These are phyloP conservation scores for Ceraclea dissimilis DNA, from an alignment of 2,888 invertebrate species.

Conservation along the genomic window DNA sequence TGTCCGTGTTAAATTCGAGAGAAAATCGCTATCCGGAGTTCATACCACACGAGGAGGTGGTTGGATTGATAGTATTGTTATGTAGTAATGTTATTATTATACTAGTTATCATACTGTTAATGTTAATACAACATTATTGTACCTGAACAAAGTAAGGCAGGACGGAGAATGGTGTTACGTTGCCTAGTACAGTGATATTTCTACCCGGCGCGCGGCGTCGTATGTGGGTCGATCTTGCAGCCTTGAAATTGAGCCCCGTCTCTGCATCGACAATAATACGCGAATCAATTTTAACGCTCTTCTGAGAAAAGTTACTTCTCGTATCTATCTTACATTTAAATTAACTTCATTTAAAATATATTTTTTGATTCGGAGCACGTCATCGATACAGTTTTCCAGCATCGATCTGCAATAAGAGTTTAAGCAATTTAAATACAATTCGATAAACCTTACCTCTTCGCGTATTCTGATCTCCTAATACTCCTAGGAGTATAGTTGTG, in stretches of 20 bases:
- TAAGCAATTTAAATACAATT: not conserved
- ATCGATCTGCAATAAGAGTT: not conserved
- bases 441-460: slow-evolving; percentile 19
- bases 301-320: not conserved
- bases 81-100: slow-evolving; percentile 14
- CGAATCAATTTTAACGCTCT: not conserved
- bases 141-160: slow-evolving; percentile 24
- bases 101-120: not conserved
- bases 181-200: slow-evolving; percentile 23
- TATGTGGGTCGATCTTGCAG: slow-evolving; percentile 23
- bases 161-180: slow-evolving; percentile 23
- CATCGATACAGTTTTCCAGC: not conserved
- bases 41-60: slow-evolving; percentile 23
- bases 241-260: slow-evolving; percentile 20
- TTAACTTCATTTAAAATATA: not conserved
- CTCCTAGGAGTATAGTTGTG: slow-evolving; percentile 21
- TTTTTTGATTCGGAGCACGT: not conserved
- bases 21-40: slow-evolving; percentile 19
- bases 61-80: not conserved
- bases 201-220: slow-evolving; percentile 18
- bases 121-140: not conserved
- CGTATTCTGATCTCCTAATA: slow-evolving; percentile 15
- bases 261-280: not conserved
- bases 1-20: slow-evolving; percentile 12
- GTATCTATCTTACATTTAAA: too few relatives aligned